Evolutionary conservation across 1,140 invertebrate genomes (phyloP).

Genomic region (Melitaea cinxia): DNA sequence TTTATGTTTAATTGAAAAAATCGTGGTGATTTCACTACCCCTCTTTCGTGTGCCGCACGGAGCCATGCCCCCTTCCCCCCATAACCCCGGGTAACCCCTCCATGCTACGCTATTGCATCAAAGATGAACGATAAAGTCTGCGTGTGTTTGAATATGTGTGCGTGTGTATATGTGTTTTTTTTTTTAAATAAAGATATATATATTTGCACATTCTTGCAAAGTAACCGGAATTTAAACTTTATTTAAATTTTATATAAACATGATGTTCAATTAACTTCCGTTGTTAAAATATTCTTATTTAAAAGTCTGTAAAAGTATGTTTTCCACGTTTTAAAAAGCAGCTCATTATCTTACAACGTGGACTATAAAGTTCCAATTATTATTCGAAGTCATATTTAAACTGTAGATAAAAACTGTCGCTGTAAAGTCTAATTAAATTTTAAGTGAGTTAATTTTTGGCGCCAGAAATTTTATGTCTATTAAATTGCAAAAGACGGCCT

Average conservation of each 20-base stretch:
- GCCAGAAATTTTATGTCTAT: constrained; percentile 44
- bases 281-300: background rate
- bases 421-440: constrained; percentile 25
- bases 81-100: too few relatives aligned
- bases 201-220: too few relatives aligned
- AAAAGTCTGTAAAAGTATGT: background rate
- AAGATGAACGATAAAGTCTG: too few relatives aligned
- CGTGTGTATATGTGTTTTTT: too few relatives aligned
- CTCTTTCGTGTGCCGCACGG: too few relatives aligned
- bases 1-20: too few relatives aligned
- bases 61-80: too few relatives aligned
- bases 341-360: background rate
- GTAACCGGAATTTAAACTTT: too few relatives aligned
- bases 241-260: background rate
- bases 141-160: too few relatives aligned
- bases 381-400: background rate
- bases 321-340: background rate
- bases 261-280: background rate
- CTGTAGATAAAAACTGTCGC: background rate
- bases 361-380: background rate
- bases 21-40: too few relatives aligned
- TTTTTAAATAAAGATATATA: too few relatives aligned
- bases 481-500: constrained; percentile 60
- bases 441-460: constrained; percentile 31
- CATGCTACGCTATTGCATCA: too few relatives aligned